Evolutionary conservation across 2,113 vertebrate genomes (phyloP).

Genomic region (Crocuta crocuta): DNA sequence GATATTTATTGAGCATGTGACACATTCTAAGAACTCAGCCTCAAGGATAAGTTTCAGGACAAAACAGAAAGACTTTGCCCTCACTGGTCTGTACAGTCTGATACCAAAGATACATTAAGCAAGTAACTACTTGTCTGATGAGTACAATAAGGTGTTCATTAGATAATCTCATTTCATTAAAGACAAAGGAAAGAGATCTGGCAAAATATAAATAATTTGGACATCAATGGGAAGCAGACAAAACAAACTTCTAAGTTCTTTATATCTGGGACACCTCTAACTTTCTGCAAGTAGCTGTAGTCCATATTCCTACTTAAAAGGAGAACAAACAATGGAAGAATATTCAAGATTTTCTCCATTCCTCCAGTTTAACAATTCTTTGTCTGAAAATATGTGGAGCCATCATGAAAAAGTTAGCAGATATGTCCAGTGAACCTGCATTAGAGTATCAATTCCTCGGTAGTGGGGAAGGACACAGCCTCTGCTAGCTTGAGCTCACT

Average conservation of each 20-base stretch:
- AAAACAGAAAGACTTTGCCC: not conserved
- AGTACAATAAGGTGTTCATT: not conserved
- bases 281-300: not conserved
- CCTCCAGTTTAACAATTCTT: not conserved
- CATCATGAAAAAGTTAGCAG: not conserved
- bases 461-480: not conserved
- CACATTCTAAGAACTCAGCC: not conserved
- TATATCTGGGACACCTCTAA: not conserved
- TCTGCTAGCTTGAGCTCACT: not conserved
- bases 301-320: not conserved
- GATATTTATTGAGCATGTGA: not conserved
- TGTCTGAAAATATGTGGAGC: not conserved
- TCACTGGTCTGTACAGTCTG: not conserved
- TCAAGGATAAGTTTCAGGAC: not conserved
- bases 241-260: not conserved
- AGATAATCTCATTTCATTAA: not conserved
- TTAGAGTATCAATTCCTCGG: not conserved
- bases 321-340: not conserved
- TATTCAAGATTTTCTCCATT: not conserved
- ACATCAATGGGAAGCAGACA: not conserved
- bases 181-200: not conserved
- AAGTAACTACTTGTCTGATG: not conserved
- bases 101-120: not conserved
- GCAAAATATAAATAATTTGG: not conserved
- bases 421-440: not conserved